phyloP scores from a whole-genome alignment of 2,113 vertebrate genomes.

The Peromyscus californicus region DNA sequence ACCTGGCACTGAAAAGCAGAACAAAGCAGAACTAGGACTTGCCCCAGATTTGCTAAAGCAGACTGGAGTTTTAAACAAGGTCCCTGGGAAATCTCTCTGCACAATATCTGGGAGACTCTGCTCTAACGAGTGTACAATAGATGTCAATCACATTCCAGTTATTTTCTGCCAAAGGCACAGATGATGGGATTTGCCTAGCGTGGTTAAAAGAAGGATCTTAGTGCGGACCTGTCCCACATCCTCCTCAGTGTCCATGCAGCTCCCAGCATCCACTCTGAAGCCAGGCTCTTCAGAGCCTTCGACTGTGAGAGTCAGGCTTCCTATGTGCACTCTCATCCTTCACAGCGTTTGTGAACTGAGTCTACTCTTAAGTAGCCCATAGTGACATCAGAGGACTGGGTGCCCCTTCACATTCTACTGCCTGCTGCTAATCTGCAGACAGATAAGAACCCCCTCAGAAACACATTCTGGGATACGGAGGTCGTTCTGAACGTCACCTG shows the following conservation, averaged over 20 bases:
- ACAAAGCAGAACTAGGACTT: neutral
- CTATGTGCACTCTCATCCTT: neutral
- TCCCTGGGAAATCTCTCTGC: neutral
- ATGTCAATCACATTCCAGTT: neutral
- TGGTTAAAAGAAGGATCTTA: neutral
- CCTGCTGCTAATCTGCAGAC: neutral
- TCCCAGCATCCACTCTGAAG: neutral
- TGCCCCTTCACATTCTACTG: neutral
- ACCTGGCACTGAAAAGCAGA: neutral
- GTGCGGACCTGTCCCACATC: neutral
- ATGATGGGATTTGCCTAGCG: neutral
- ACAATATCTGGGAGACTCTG: neutral
- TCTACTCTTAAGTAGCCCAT: neutral
- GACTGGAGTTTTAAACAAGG: conserved; percentile 16
- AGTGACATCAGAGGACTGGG: neutral
- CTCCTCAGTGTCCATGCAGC: neutral
- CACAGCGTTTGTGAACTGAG: neutral
- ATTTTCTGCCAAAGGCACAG: conserved; percentile 6
- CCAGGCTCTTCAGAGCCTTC: neutral
- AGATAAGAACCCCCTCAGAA: neutral
- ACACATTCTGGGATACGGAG: neutral
- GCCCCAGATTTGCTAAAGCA: neutral
- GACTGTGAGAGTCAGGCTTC: neutral
- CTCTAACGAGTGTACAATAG: neutral
- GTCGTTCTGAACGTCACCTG: neutral